Evolutionary conservation across 2,113 vertebrate genomes (phyloP).

Genomic region (Actenoides lindsayi): DNA sequence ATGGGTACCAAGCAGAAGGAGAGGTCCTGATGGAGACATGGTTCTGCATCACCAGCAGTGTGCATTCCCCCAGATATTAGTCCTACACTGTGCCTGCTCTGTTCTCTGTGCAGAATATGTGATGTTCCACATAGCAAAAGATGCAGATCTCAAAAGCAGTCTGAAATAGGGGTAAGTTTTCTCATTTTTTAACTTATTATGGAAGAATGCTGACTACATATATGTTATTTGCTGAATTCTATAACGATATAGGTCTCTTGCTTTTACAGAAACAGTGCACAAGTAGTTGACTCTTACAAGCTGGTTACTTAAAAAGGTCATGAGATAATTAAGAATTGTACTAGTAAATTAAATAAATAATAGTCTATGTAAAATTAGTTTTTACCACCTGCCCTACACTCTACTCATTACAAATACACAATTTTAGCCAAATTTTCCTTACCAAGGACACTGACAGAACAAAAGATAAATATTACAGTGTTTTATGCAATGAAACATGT

Average conservation of each 20-base stretch:
- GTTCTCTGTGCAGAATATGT: background rate
- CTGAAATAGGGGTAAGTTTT: background rate
- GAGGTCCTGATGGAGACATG: background rate
- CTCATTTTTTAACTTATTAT: background rate
- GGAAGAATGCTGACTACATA: background rate
- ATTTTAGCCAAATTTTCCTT: background rate
- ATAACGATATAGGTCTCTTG: background rate
- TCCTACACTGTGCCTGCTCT: background rate
- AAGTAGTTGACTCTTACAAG: background rate
- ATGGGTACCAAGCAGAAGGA: background rate
- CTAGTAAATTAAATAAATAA: background rate
- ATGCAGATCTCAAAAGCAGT: background rate
- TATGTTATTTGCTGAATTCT: background rate
- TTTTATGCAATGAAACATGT: background rate
- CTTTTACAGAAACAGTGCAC: background rate
- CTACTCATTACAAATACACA: background rate
- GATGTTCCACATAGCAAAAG: no score
- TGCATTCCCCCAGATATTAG: background rate
- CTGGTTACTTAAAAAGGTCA: background rate
- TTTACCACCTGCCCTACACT: background rate
- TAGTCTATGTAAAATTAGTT: background rate
- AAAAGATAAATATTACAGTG: background rate
- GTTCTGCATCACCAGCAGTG: background rate
- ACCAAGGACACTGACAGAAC: background rate
- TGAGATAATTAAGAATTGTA: background rate